phyloP scores from a whole-genome alignment of 2,797 vertebrate species.

The Setipinna tenuifilis region DNA sequence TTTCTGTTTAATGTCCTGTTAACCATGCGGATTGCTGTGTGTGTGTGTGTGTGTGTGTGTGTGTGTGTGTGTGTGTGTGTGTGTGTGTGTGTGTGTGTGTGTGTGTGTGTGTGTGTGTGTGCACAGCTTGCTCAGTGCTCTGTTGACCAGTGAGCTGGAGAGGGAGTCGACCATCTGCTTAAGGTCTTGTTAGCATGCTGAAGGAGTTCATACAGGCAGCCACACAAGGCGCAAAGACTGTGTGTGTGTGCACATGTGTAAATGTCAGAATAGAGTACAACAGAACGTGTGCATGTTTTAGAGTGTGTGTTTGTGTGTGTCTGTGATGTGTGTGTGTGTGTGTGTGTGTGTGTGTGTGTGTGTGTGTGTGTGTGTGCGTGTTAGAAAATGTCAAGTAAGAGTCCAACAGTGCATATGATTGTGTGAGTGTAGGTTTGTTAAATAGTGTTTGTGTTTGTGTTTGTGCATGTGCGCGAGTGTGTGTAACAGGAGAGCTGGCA shows the following conservation, averaged over 20 bases:
- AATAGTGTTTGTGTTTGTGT: too few species aligned
- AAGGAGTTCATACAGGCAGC: not conserved
- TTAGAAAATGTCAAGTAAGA: not conserved
- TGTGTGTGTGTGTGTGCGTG: not conserved
- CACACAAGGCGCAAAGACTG: not conserved
- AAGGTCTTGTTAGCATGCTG: conserved; percentile 5
- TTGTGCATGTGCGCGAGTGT: not conserved
- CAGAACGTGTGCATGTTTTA: not conserved
- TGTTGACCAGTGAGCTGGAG: not conserved
- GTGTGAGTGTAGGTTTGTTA: too few species aligned
- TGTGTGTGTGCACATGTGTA: conserved; percentile 32
- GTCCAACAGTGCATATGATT: too few species aligned
- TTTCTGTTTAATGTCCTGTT: not conserved
- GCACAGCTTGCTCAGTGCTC: not conserved
- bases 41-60: conserved; percentile 9
- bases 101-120: conserved; percentile 22
- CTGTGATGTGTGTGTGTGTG: not conserved
- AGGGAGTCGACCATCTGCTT: conserved; percentile 4
- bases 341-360: not conserved
- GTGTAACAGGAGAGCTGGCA: not conserved
- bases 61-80: not conserved
- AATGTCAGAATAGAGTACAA: too few species aligned
- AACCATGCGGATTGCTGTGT: not conserved
- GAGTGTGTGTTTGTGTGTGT: not conserved
- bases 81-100: conserved; percentile 19